A percentile compares a stretch with the other conserved stretches of the same genome.
Evolutionary conservation across 2,797 vertebrate genomes (phyloP).

Genomic region (Platalea minor): DNA sequence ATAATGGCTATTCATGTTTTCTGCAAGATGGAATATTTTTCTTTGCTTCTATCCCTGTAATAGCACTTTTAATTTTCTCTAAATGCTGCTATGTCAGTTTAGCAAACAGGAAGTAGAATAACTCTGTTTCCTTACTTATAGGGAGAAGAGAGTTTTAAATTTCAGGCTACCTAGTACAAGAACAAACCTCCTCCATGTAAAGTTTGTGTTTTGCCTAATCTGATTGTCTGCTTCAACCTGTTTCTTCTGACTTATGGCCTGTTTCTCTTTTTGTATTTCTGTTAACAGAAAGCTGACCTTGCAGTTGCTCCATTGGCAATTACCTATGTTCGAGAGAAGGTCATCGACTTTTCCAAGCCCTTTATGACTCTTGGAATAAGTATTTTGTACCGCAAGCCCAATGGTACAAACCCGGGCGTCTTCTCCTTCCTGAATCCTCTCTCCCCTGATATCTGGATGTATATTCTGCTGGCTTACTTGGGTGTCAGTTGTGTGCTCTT

Average conservation of each 20-base stretch:
- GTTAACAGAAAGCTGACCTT: slow-evolving; percentile 98
- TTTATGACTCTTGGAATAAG: slow-evolving; percentile 99
- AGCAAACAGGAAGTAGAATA: slow-evolving; percentile 28
- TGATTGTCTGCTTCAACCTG: slow-evolving; percentile 75
- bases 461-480: slow-evolving; percentile 99
- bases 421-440: slow-evolving; percentile 99
- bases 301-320: slow-evolving; percentile 97
- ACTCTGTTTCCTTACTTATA: background rate
- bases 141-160: slow-evolving; percentile 65
- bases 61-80: background rate
- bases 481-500: slow-evolving; percentile 99
- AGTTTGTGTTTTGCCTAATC: slow-evolving; percentile 80
- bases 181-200: slow-evolving; percentile 71
- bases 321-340: slow-evolving; percentile 97
- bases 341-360: slow-evolving; percentile 99
- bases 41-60: background rate
- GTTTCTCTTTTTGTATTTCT: slow-evolving; percentile 76
- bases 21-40: background rate
- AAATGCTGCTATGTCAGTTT: background rate
- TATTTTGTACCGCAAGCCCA: slow-evolving; percentile 99
- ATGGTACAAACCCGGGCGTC: slow-evolving; percentile 99
- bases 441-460: slow-evolving; percentile 99
- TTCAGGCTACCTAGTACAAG: slow-evolving; percentile 64
- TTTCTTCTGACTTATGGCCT: slow-evolving; percentile 73
- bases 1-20: background rate